A percentile compares a stretch with the other conserved stretches of the same genome.
phyloP scores from a whole-genome alignment of 53 echinoderm and acorn worm genomes.

The Paracentrotus lividus region DNA sequence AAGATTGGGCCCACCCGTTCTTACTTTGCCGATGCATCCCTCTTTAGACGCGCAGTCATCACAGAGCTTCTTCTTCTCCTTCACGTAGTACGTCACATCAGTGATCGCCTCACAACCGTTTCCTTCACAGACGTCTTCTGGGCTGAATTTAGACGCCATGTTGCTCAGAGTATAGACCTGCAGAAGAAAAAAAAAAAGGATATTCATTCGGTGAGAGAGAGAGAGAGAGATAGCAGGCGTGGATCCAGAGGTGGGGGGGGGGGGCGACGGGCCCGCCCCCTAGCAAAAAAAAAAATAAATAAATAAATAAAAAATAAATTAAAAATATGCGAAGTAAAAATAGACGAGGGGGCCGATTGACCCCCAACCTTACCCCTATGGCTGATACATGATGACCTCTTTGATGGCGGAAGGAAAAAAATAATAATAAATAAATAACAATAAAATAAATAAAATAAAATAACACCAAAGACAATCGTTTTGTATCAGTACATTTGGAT shows the following conservation, averaged over 20 bases:
- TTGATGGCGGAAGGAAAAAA: too few relatives aligned
- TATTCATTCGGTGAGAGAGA: background rate
- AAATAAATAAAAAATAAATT: too few relatives aligned
- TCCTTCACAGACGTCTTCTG: background rate
- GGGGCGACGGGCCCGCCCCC: too few relatives aligned
- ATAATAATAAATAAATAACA: too few relatives aligned
- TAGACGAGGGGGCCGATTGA: too few relatives aligned
- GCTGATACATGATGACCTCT: too few relatives aligned
- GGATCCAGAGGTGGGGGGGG: background rate
- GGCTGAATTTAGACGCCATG: background rate
- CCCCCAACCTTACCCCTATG: too few relatives aligned
- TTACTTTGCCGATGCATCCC: background rate
- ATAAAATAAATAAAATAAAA: too few relatives aligned
- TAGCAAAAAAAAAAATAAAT: too few relatives aligned
- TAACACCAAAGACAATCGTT: too few relatives aligned
- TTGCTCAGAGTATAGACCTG: background rate
- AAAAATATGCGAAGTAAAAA: too few relatives aligned
- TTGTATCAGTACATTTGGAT: too few relatives aligned
- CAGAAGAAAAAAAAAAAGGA: background rate
- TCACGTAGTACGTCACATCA: background rate
- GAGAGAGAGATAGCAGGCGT: background rate
- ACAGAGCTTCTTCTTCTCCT: background rate
- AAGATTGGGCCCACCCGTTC: background rate
- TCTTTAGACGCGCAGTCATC: background rate
- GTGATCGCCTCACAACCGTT: background rate